Evolutionary conservation across 2,888 invertebrate species (phyloP).

Genomic region (Hydropsyche betteni): DNA sequence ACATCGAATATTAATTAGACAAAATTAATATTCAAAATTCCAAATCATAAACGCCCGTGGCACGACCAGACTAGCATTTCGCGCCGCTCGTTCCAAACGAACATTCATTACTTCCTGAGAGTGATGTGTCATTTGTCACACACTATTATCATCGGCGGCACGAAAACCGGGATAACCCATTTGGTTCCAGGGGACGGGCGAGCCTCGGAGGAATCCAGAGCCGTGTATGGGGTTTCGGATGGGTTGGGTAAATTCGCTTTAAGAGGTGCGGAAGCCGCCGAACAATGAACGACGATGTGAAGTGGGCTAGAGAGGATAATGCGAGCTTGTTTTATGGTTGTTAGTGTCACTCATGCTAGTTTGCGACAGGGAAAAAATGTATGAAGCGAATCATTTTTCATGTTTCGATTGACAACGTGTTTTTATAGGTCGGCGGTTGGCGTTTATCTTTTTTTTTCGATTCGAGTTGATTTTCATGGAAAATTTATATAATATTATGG

Average conservation of each 20-base stretch:
- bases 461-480: no score
- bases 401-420: neutral
- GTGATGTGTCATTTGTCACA: conserved; percentile 31
- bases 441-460: no score
- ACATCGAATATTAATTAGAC: no score
- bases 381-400: neutral
- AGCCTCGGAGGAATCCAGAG: no score
- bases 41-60: no score
- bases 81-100: neutral
- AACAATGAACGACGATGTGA: conserved; percentile 33
- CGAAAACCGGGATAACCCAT: neutral
- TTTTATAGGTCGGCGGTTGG: no score
- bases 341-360: conserved; percentile 36
- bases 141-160: neutral
- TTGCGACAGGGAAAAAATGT: neutral
- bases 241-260: conserved; percentile 14
- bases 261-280: conserved; percentile 28
- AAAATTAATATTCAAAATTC: no score
- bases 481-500: no score
- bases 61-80: no score
- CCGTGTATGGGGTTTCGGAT: no score
- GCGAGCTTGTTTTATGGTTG: conserved; percentile 41
- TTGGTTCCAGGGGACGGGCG: no score
- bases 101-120: conserved; percentile 26
- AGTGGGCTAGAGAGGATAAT: conserved; percentile 34